Conservation (phyloP, 2,888 invertebrate genomes). For the Nomada hirtipes region DNA sequence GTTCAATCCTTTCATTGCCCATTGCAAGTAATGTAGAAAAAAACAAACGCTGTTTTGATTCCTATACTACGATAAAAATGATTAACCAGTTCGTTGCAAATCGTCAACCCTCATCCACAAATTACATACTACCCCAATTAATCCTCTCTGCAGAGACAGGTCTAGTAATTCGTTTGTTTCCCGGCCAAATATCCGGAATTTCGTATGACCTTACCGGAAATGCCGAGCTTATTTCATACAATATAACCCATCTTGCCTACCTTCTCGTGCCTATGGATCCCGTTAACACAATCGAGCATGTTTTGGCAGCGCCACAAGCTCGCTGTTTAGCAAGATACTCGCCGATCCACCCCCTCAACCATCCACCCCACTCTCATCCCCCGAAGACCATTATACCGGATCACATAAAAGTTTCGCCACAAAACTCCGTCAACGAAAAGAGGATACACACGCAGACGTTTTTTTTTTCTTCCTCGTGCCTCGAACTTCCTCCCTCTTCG, state of each 20-base stretch:
- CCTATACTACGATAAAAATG: too few species aligned
- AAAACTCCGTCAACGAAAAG: slow-evolving; percentile 46
- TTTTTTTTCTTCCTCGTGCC: neutral
- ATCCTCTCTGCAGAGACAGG: slow-evolving; percentile 19
- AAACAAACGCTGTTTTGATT: too few species aligned
- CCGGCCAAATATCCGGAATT: slow-evolving; percentile 70
- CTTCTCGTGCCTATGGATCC: slow-evolving; percentile 44
- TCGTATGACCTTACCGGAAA: slow-evolving; percentile 57
- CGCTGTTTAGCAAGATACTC: slow-evolving; percentile 44
- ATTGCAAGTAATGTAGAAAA: too few species aligned
- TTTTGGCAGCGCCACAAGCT: slow-evolving; percentile 59
- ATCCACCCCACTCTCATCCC: neutral
- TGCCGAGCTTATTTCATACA: slow-evolving; percentile 71
- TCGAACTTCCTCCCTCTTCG: slow-evolving; percentile 17
- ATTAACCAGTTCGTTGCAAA: neutral
- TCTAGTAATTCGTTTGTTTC: slow-evolving; percentile 67
- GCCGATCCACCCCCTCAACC: neutral
- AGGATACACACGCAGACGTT: slow-evolving; percentile 32
- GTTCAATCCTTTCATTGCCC: too few species aligned
- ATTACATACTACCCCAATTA: neutral
- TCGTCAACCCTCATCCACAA: neutral
- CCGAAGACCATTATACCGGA: slow-evolving; percentile 47
- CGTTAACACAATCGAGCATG: slow-evolving; percentile 72
- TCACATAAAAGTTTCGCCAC: slow-evolving; percentile 64
- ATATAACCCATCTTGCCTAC: slow-evolving; percentile 49